phyloP scores from a whole-genome alignment of 2,888 invertebrate genomes.

The Eupithecia tripunctaria region DNA sequence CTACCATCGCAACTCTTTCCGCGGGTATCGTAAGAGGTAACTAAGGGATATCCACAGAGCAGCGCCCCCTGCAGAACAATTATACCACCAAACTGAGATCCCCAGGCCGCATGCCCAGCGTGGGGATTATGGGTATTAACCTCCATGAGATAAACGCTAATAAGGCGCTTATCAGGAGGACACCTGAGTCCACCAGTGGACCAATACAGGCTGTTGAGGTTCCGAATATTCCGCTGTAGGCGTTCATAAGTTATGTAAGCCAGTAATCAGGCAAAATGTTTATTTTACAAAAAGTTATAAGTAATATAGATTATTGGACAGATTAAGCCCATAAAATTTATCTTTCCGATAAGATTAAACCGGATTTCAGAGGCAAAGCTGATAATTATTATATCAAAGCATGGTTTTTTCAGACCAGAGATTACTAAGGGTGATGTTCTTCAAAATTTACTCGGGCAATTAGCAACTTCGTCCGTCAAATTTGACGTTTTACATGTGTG shows the following conservation, averaged over 20 bases:
- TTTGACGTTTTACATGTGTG: neutral
- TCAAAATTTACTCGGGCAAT: neutral
- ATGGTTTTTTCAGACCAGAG: neutral
- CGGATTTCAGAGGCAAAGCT: neutral
- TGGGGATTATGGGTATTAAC: too few relatives aligned
- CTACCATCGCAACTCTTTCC: too few relatives aligned
- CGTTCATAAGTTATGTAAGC: neutral
- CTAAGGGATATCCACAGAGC: too few relatives aligned
- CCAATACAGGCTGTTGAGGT: too few relatives aligned
- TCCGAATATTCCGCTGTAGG: neutral
- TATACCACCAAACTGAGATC: too few relatives aligned
- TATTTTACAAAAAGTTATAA: neutral
- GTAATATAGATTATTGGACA: neutral
- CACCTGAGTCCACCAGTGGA: too few relatives aligned
- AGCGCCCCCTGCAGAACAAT: too few relatives aligned
- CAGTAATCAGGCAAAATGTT: neutral
- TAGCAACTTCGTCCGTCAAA: neutral
- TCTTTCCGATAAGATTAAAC: conserved; percentile 7
- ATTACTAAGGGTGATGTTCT: neutral
- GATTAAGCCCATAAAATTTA: neutral
- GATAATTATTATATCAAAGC: neutral
- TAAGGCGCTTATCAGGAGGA: too few relatives aligned
- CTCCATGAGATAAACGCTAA: too few relatives aligned
- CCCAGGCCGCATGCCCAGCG: too few relatives aligned
- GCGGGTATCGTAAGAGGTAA: too few relatives aligned